Base-by-base conservation (phyloP, 1,140 invertebrate species). In the Eulimnadia texana region DNA sequence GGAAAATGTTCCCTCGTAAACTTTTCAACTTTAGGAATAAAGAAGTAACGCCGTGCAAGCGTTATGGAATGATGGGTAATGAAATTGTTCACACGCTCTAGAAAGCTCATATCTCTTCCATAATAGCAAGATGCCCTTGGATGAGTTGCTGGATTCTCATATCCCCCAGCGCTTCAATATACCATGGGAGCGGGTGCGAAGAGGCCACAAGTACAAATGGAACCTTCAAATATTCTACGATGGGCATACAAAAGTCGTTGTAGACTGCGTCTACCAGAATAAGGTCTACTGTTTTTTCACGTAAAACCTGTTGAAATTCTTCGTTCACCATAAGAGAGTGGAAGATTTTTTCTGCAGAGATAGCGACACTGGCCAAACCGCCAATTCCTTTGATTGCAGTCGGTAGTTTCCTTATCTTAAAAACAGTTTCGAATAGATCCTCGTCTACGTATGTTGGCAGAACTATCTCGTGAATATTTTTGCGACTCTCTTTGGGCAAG, bases 261-360 rank as follows among this genome's bases (percentile, higher is more conserved):
- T 63, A 60, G n/a, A 63, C 13, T 9, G 13, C 50, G 16, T 50
- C 23, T 22, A 60, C 47, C 13, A 53, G 55, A 9, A 61, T 52
- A 1, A 53, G 19, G 28, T 62, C 65, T 76, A 68, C 29, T 70
- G 75, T 64, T 80, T 82, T 1, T 85, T 73, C 13, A 82, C 78
- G 65, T 80, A 83, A 66, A 86, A 90, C 68, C 90, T 86, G 55
- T 89, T 83, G 66, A 85, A 88, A n/a, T 86, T 86, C 3, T n/a
- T n/a, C n/a, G n/a, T n/a, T n/a, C n/a, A n/a, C n/a, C n/a, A n/a
- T n/a, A n/a, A n/a, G n/a, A n/a, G n/a, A n/a, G n/a, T n/a, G n/a
- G n/a, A n/a, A n/a, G n/a, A n/a, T n/a, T n/a, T n/a, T n/a, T n/a
- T n/a, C n/a, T n/a, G n/a, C n/a, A n/a, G n/a, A n/a, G n/a, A n/a